A percentile compares a stretch with the other conserved stretches of the same genome.
phyloP scores from a whole-genome alignment of 2,113 vertebrate genomes.

The human region GRCh38 chrX:24770501-24771000 shows the following conservation, averaged over 20 bases:
- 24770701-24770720: neutral
- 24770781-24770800: neutral
- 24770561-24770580: neutral
- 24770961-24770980: neutral
- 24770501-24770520: neutral
- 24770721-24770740: neutral
- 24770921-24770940: neutral
- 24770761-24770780: neutral
- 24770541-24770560: constrained; percentile 41
- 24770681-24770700: neutral
- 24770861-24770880: neutral
- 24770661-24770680: neutral
- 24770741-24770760: neutral
- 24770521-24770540: neutral
- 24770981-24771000: neutral
- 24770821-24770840: neutral
- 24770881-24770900: neutral
- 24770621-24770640: neutral
- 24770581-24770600: constrained; percentile 7
- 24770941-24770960: neutral
- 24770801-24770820: neutral
- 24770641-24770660: constrained; percentile 33
- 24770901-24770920: constrained; percentile 6
- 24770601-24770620: constrained; percentile 39
- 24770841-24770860: constrained; percentile 35